Percentiles rank a stretch among this genome's conserved stretches.
These are phyloP conservation scores for Drosophila prosaltans DNA, from an alignment of 1,140 invertebrate genomes.

Conservation along the genomic window DNA sequence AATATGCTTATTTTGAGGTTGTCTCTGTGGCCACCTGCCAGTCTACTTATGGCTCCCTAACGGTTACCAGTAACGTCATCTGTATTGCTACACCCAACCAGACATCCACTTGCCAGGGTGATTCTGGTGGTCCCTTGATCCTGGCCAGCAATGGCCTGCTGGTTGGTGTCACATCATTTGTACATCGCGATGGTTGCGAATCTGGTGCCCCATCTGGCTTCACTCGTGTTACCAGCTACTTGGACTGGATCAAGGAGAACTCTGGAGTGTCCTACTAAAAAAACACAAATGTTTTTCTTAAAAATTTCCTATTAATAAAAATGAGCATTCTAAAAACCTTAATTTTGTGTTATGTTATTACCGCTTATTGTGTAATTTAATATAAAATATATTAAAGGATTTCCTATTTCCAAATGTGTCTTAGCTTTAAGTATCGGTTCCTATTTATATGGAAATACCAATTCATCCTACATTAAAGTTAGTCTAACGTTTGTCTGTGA, in stretches of 20 bases:
- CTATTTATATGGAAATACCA: no score
- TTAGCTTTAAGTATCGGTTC: no score
- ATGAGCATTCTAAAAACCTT: no score
- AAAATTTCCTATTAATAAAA: no score
- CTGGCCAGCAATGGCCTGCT: conserved; percentile 27
- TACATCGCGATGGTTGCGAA: conserved; percentile 72
- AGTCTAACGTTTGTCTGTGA: neutral
- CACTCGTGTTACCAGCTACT: conserved; percentile 83
- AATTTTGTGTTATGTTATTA: no score
- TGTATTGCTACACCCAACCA: conserved; percentile 40
- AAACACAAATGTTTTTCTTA: no score
- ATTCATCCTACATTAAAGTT: neutral
- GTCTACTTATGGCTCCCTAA: neutral
- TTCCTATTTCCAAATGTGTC: no score
- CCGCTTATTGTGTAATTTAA: no score
- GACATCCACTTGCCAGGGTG: conserved; percentile 39
- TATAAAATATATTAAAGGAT: no score
- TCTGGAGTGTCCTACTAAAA: no score
- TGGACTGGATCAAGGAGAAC: conserved; percentile 11
- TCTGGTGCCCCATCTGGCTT: conserved; percentile 81
- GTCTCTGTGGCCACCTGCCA: conserved; percentile 27
- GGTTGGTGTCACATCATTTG: conserved; percentile 83
- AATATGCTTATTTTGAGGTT: conserved; percentile 31
- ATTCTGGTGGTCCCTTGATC: conserved; percentile 50
- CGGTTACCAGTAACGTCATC: conserved; percentile 25